phyloP scores from a whole-genome alignment of 2,888 invertebrate species.

The Pyrrhia umbra region DNA sequence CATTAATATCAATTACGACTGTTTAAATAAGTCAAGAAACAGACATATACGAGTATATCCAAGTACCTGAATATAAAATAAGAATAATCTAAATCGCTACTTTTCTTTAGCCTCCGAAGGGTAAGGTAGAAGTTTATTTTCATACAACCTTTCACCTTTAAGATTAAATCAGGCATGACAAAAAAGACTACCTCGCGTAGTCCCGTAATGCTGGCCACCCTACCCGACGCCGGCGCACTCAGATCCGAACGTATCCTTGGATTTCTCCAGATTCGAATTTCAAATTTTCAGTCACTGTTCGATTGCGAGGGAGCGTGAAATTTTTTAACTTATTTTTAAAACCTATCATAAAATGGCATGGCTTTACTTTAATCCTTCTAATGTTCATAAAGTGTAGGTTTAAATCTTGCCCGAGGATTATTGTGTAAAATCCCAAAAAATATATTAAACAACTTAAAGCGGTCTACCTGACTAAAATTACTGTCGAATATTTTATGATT shows the following conservation, averaged over 20 bases:
- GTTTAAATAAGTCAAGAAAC: not conserved
- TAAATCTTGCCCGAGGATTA: slow-evolving; percentile 41
- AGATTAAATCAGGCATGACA: slow-evolving; percentile 46
- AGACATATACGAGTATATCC: not conserved
- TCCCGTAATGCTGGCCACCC: slow-evolving; percentile 52
- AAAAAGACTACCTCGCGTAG: slow-evolving; percentile 50
- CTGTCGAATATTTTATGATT: slow-evolving; percentile 22
- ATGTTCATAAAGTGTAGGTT: slow-evolving; percentile 50
- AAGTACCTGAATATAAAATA: slow-evolving; percentile 20
- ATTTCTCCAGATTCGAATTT: slow-evolving; percentile 87
- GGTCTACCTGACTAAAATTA: slow-evolving; percentile 26
- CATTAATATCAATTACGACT: not conserved
- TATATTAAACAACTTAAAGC: slow-evolving; percentile 29
- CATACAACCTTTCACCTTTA: slow-evolving; percentile 38
- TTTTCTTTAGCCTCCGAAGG: slow-evolving; percentile 1
- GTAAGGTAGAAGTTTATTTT: slow-evolving; percentile 28
- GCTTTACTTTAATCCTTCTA: slow-evolving; percentile 51
- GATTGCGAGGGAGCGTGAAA: slow-evolving; percentile 81
- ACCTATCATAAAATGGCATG: slow-evolving; percentile 47
- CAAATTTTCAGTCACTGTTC: slow-evolving; percentile 87
- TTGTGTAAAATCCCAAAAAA: slow-evolving; percentile 33
- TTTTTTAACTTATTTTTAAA: slow-evolving; percentile 60
- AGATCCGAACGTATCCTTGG: slow-evolving; percentile 75
- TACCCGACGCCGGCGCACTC: slow-evolving; percentile 64
- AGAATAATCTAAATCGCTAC: slow-evolving; percentile 10